Percentiles rank a stretch among this genome's conserved stretches.
Conservation (phyloP, 2,888 invertebrate species). For the Cataglyphis albicans region DNA sequence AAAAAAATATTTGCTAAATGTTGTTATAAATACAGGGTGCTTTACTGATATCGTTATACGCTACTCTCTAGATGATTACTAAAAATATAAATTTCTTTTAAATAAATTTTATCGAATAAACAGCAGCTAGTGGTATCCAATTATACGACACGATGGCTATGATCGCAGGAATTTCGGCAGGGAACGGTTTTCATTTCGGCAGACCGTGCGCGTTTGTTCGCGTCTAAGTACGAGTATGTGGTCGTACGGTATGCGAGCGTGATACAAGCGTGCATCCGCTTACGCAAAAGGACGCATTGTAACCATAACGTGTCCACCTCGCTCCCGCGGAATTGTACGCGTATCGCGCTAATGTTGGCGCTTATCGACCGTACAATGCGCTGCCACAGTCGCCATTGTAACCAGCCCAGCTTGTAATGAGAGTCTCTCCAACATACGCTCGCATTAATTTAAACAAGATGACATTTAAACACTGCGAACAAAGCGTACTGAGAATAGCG, state of each 20-base stretch:
- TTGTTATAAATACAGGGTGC: no score
- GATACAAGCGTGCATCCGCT: slow-evolving; percentile 49
- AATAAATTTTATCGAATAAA: neutral
- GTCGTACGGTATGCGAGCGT: slow-evolving; percentile 44
- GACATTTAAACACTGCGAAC: slow-evolving; percentile 24
- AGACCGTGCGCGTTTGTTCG: slow-evolving; percentile 11
- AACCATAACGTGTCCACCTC: slow-evolving; percentile 40
- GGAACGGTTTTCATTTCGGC: slow-evolving; percentile 66
- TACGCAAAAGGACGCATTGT: slow-evolving; percentile 65
- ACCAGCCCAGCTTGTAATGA: slow-evolving; percentile 48
- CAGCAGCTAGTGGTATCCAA: neutral
- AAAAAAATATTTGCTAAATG: neutral
- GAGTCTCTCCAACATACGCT: slow-evolving; percentile 43
- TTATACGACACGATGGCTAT: slow-evolving; percentile 5
- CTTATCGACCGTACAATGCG: slow-evolving; percentile 69
- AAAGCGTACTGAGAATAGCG: slow-evolving; percentile 15
- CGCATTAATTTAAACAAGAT: slow-evolving; percentile 68
- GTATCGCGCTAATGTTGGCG: slow-evolving; percentile 61
- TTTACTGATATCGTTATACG: no score
- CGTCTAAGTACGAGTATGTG: slow-evolving; percentile 20
- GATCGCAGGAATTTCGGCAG: slow-evolving; percentile 61
- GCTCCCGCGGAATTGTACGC: slow-evolving; percentile 33
- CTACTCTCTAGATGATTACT: no score
- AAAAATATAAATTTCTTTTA: neutral
- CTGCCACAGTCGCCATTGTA: slow-evolving; percentile 54